A percentile compares a stretch with the other conserved stretches of the same genome.
Evolutionary conservation across 2,113 vertebrate genomes (phyloP).

Genomic region (Dolichotis patagonum): DNA sequence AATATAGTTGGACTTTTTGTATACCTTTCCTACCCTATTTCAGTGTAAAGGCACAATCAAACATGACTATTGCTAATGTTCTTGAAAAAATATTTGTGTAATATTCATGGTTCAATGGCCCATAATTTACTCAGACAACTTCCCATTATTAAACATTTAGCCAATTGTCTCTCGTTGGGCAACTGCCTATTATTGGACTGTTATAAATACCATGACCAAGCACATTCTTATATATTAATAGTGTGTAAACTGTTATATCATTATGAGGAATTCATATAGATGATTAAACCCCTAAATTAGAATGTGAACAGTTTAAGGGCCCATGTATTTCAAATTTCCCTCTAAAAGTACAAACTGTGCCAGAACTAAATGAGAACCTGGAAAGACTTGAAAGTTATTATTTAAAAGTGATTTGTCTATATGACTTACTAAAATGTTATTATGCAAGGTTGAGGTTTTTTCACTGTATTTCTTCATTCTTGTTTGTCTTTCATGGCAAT

Average conservation of each 20-base stretch:
- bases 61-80: not conserved
- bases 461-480: not conserved
- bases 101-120: not conserved
- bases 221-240: not conserved
- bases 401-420: not conserved
- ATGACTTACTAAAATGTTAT: not conserved
- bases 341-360: not conserved
- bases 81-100: not conserved
- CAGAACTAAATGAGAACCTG: conserved; percentile 10
- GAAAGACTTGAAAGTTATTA: not conserved
- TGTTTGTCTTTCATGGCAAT: not conserved
- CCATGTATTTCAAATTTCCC: conserved; percentile 14
- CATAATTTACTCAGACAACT: conserved; percentile 1
- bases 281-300: not conserved
- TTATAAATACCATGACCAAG: not conserved
- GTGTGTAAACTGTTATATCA: not conserved
- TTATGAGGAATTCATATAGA: not conserved
- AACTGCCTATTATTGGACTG: not conserved
- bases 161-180: not conserved
- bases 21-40: not conserved
- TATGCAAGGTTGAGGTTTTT: not conserved
- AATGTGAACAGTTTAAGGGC: not conserved
- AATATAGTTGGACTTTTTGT: not conserved
- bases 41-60: not conserved
- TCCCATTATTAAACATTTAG: conserved; percentile 16